Evolutionary conservation across 2,797 vertebrate genomes (phyloP), one percentile per base, ranked within the genome.

Genomic region (Cyclopterus lumpus): DNA sequence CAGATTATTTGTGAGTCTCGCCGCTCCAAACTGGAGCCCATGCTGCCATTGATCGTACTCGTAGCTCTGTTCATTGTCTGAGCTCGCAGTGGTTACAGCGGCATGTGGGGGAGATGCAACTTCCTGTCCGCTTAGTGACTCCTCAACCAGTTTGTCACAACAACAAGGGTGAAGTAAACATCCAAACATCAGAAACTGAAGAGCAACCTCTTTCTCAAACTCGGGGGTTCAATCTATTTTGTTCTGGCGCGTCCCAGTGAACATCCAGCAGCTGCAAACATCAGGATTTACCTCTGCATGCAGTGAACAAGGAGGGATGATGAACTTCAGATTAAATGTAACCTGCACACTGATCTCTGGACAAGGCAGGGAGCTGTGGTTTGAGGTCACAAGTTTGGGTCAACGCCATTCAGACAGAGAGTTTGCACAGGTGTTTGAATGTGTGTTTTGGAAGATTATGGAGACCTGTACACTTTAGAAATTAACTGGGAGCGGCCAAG

Each of bases 121-220:
- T 81, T 77, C 81, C 82, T 80, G 66, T 75, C 74, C 4, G 16
- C 68, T 54, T 34, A 78, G 22, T 78, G 71, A 75, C 79, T 80
- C 51, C 79, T 76, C 71, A 90, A 71, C 20, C 65, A 73, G 12
- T 82, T 65, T 73, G 71, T 73, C 59, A 54, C 62, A 67, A 55
- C 54, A 58, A 67, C 60, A 5, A 58, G 42, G 40, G 60, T 42
- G 28, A 79, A 65, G 67, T 77, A 73, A 86, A 81, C 51, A 88
- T 69, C 64, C 24, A 78, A 86, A 81, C 60, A 73, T 77, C 36
- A 36, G 10, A 44, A 68, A 53, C 54, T 60, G 42, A 77, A 12
- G 2, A 22, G 14, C 28, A 38, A 40, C 40, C 22, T 71, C 63
- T 88, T 83, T 87, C 84, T 68, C 76, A 86, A 77, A 83, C 68